Evolutionary conservation across 2,888 invertebrate genomes (phyloP), one percentile per base, ranked within the genome.

Genomic region (Choristoneura rosaceana): DNA sequence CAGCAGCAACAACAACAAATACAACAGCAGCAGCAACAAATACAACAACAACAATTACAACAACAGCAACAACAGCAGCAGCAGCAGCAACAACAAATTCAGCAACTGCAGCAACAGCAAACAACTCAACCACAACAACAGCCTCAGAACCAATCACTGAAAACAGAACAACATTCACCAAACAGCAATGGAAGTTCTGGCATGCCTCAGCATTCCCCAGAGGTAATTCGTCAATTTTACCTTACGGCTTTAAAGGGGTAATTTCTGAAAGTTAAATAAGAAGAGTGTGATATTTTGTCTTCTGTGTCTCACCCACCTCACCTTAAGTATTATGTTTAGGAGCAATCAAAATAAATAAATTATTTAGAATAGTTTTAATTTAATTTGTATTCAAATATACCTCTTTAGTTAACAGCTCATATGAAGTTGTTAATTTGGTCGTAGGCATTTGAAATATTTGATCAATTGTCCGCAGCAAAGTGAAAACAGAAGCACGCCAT

Each of bases 141-240:
- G 76, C 77, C 81, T 64, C 87, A 87, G 73, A 88, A 86, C 81
- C 82, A 87, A 81, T 73, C 80, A 69, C 68, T 81, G 41, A 94
- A 93, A 81, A 87, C 89, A 79, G 95, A 95, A 75, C 95, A 93
- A 75, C 94, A 94, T 73, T 87, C 94, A 15, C 84, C 91, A n/a
- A 91, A 88, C 76, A 89, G 83, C 77, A 93, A 90, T 84, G 90
- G 90, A 74, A 91, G 85, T 78, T 83, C 91, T 73, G 92, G 90
- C 78, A 87, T 87, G 81, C 92, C 91, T 73, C 91, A 88, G 76
- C 92, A 89, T 75, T 88, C 90, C 25, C 86, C 91, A 71, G 93
- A 93, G 87, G 93, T 92, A 86, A 87, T 74, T 64, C 62, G 80
- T 14, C 70, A 69, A 67, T 66, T 74, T 62, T 69, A 64, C 61